Base-by-base conservation (phyloP, 2,888 invertebrate species). In the Tribolium freemani region DNA sequence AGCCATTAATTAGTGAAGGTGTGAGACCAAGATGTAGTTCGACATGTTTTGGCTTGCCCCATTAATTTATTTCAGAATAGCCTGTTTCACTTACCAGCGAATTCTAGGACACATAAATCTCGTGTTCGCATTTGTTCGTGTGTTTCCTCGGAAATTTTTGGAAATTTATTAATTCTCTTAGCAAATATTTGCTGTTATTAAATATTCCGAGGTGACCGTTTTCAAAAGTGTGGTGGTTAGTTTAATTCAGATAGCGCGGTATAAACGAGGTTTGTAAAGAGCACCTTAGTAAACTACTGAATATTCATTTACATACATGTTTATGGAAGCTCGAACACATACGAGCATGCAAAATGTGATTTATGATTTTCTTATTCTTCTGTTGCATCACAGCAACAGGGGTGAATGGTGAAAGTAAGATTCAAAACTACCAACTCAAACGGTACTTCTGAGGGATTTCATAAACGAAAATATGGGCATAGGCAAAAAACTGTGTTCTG, bases 291-390 rank as follows among this genome's bases (percentile, higher is more conserved):
- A 64, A 71, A 71, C 71, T 71, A 57, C 20, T 71, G 71, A 71
- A 71, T 71, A 71, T 71, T 71, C 71, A 71, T 71, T 71, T 64
- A 31, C 53, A 31, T 57, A 71, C 51, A 38, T 57, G 71, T 53
- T 63, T 63, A 66, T 64, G 64, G 64, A 71, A 71, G 57, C 71
- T 64, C 48, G 64, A 54, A 5, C 50, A 13, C 45, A 45, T 71
- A 64, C 64, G 16, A 16, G 16, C 16, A 64, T 56, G 56, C 57
- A 57, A 66, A 46, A 64, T 63, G 31, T 46, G 66, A 66, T 71
- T n/a, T 70, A 63, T 61, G 60, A 10, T 46, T 5, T 16, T 16
- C 16, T 16, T 16, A 16, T 16, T 16, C 16, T 1, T 1, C 16
- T 16, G 16, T 16, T 16, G 16, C 16, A 16, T 2, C 16, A 16